A percentile compares a stretch with the other conserved stretches of the same genome.
phyloP scores from a whole-genome alignment of 2,888 invertebrate species.

The Chorisops tibialis region DNA sequence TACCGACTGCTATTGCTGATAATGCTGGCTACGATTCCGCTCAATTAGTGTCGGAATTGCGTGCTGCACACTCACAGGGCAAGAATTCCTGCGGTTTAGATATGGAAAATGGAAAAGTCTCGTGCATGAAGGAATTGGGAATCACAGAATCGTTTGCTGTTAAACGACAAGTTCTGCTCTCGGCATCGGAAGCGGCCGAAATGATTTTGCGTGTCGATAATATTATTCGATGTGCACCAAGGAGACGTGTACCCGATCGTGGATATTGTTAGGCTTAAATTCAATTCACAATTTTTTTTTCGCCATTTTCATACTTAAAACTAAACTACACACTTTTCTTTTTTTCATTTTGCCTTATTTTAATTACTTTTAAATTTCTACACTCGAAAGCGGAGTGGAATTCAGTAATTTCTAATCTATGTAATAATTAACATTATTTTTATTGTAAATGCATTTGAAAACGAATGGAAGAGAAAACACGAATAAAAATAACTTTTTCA shows the following conservation, averaged over 20 bases:
- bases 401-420: too few relatives aligned
- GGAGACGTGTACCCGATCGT: slow-evolving; percentile 81
- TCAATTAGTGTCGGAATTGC: slow-evolving; percentile 84
- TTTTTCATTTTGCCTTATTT: not conserved
- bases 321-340: not conserved
- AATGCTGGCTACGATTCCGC: slow-evolving; percentile 99
- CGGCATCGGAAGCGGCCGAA: slow-evolving; percentile 96
- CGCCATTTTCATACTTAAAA: slow-evolving; percentile 21
- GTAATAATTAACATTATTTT: not conserved
- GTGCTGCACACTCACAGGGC: slow-evolving; percentile 86
- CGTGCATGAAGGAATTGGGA: slow-evolving; percentile 86
- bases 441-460: too few relatives aligned
- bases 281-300: too few relatives aligned
- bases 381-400: not conserved
- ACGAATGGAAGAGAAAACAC: not conserved
- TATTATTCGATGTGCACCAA: slow-evolving; percentile 89
- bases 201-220: slow-evolving; percentile 98
- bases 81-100: slow-evolving; percentile 68
- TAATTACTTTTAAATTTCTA: not conserved
- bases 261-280: slow-evolving; percentile 53
- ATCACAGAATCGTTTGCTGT: slow-evolving; percentile 97
- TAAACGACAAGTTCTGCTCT: slow-evolving; percentile 90
- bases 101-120: slow-evolving; percentile 83
- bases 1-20: slow-evolving; percentile 96
- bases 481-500: not conserved